Evolutionary conservation across 2,113 vertebrate genomes (phyloP), one percentile per base, ranked within the genome.

Genomic region (Hyaena hyaena): DNA sequence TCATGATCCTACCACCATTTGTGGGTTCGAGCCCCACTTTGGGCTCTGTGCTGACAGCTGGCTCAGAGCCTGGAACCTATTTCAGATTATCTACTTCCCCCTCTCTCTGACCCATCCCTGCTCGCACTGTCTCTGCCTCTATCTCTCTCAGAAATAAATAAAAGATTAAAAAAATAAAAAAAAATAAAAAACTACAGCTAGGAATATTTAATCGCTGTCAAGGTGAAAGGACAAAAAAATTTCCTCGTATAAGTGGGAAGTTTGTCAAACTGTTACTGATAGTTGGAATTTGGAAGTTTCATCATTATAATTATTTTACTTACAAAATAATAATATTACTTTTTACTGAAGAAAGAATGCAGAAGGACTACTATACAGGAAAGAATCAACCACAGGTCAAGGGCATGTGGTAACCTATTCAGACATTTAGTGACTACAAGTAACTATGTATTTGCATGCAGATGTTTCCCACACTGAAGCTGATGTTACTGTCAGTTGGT

Each of bases 241-340:
- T 90, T 85, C 50, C 19, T 73, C 11, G 53, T 65, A 1, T 35
- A 90, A 89, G 33, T 50, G 9, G 15, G 92, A 82, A 50, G 61
- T 76, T 93, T 76, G 69, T 83, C 10, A 95, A 87, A 85, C 7
- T 82, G 14, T 71, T 73, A 24, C 12, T 79, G 82, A 93, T 77
- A 77, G 95, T 96, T 93, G 15, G 3, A 93, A 89, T 65, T 90
- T 71, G 10, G 55, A 17, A 61, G 21, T 85, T 89, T 83, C 92
- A 12, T 33, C 15, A 84, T 65, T 28, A 43, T 66, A 68, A 4
- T 33, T 74, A n/a, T 65, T 81, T 90, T 71, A 26, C 24, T 66
- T 66, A 68, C 7, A 2, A 68, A 89, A 43, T 11, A 48, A 16
- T 76, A 48, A 48, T 76, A 82, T 4, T 61, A 28, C 26, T 88